Conservation (phyloP, 2,113 vertebrate genomes). For the Oreochromis aureus region DNA sequence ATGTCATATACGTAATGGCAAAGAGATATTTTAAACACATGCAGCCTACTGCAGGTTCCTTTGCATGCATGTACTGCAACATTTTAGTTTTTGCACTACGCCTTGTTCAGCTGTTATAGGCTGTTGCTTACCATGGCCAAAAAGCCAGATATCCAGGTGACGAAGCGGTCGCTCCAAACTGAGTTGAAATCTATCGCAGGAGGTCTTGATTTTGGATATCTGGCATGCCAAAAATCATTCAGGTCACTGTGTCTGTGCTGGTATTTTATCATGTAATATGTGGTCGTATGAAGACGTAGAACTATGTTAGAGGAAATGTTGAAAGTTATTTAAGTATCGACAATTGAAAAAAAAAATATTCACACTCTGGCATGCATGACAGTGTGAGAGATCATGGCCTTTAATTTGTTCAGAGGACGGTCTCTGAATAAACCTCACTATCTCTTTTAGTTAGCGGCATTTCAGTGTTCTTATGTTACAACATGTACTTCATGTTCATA, state of each 20-base stretch:
- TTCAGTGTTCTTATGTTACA: conserved; percentile 1
- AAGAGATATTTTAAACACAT: conserved; percentile 35
- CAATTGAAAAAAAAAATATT: neutral
- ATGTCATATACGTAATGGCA: conserved; percentile 36
- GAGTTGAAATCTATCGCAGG: neutral
- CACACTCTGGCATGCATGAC: conserved; percentile 32
- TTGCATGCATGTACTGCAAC: conserved; percentile 64
- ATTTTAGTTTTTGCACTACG: conserved; percentile 67
- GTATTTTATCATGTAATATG: conserved; percentile 45
- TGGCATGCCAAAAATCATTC: conserved; percentile 68
- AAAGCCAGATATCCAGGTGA: conserved; percentile 41
- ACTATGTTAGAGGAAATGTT: conserved; percentile 37
- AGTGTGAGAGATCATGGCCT: conserved; percentile 47
- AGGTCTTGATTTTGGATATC: conserved; percentile 37
- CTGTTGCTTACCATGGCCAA: conserved; percentile 63
- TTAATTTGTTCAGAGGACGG: conserved; percentile 33
- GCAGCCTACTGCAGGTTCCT: conserved; percentile 46
- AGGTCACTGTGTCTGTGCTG: conserved; percentile 63
- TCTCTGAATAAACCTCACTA: conserved; percentile 42
- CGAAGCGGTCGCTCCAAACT: neutral
- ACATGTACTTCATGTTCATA: conserved; percentile 2
- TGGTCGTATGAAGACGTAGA: conserved; percentile 50
- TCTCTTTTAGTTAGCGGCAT: conserved; percentile 18
- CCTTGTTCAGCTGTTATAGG: conserved; percentile 65
- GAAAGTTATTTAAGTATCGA: conserved; percentile 49